Percentiles rank a stretch among this genome's conserved stretches.
Evolutionary conservation across 2,888 invertebrate species (phyloP).

Genomic region (Cepaea hortensis): DNA sequence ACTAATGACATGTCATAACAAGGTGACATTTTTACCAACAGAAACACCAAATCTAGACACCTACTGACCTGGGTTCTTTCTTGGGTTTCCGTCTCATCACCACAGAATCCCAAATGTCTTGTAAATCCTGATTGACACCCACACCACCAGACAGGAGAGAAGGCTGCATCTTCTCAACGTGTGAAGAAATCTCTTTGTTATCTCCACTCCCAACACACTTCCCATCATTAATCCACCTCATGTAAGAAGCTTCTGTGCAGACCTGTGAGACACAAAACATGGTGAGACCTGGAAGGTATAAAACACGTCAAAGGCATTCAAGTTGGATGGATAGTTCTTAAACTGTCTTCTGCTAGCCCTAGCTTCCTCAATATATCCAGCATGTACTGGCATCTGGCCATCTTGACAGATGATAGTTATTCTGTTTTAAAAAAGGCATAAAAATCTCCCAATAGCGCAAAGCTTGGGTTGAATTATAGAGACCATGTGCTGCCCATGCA

Average conservation of each 20-base stretch:
- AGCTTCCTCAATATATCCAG: too few species aligned
- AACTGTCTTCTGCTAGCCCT: too few species aligned
- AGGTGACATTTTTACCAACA: too few species aligned
- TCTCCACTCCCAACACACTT: conserved; percentile 41
- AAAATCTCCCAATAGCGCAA: too few species aligned
- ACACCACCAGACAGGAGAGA: neutral
- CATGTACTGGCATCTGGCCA: too few species aligned
- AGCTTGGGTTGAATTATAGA: too few species aligned
- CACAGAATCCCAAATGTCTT: conserved; percentile 45
- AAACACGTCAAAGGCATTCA: too few species aligned
- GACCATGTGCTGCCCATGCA: too few species aligned
- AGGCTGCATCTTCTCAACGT: neutral
- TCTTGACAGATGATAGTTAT: too few species aligned
- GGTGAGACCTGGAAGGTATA: neutral
- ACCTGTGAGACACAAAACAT: conserved; percentile 53
- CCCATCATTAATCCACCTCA: conserved; percentile 55
- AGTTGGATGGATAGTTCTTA: too few species aligned
- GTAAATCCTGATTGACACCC: conserved; percentile 41
- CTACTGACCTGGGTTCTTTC: conserved; percentile 41
- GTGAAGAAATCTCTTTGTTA: neutral
- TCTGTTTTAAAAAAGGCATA: too few species aligned
- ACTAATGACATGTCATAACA: too few species aligned
- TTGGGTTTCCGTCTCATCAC: conserved; percentile 16
- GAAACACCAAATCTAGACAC: neutral
- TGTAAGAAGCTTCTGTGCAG: conserved; percentile 59